These are phyloP conservation scores for Hormiphora californensis DNA, from an alignment of 37 sponge, comb jelly and placozoan species.

Conservation along the genomic window DNA sequence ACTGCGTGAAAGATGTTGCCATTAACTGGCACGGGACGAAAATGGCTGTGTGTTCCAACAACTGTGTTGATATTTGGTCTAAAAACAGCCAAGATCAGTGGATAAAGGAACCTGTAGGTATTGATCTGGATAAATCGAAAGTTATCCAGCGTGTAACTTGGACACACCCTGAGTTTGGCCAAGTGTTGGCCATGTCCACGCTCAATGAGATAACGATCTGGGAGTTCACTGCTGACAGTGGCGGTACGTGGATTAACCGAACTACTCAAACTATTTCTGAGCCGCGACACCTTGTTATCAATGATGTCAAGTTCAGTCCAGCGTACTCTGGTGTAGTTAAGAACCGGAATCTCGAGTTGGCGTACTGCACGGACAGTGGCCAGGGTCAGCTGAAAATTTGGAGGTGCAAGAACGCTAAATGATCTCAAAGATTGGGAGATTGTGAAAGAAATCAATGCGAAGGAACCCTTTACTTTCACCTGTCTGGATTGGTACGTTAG, in stretches of 20 bases:
- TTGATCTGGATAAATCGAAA: slow-evolving; percentile 25
- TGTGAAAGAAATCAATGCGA: background rate
- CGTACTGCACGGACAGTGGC: slow-evolving; percentile 2
- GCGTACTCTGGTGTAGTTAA: background rate
- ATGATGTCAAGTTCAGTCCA: slow-evolving; percentile 26
- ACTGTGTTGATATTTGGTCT: background rate
- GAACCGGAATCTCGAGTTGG: background rate
- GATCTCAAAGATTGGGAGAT: slow-evolving; percentile 17
- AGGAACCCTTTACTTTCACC: background rate
- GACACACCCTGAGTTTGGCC: slow-evolving; percentile 99
- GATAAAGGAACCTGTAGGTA: background rate
- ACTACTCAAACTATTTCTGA: slow-evolving; percentile 3
- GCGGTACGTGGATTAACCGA: slow-evolving; percentile 1
- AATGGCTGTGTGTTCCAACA: slow-evolving; percentile 31
- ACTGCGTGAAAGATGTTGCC: slow-evolving; percentile 13
- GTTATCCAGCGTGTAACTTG: slow-evolving; percentile 82
- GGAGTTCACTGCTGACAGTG: slow-evolving; percentile 58
- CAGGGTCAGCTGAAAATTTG: slow-evolving; percentile 4
- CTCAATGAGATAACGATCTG: slow-evolving; percentile 89
- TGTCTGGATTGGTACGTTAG: slow-evolving; percentile 10
- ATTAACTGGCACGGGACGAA: slow-evolving; percentile 32
- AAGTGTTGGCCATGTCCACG: slow-evolving; percentile 90
- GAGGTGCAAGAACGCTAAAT: slow-evolving; percentile 27
- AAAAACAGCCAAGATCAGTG: background rate
- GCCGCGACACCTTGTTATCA: background rate